Evolutionary conservation across 2,797 vertebrate species (phyloP).

Genomic region (Stomatorhinus walkeri): DNA sequence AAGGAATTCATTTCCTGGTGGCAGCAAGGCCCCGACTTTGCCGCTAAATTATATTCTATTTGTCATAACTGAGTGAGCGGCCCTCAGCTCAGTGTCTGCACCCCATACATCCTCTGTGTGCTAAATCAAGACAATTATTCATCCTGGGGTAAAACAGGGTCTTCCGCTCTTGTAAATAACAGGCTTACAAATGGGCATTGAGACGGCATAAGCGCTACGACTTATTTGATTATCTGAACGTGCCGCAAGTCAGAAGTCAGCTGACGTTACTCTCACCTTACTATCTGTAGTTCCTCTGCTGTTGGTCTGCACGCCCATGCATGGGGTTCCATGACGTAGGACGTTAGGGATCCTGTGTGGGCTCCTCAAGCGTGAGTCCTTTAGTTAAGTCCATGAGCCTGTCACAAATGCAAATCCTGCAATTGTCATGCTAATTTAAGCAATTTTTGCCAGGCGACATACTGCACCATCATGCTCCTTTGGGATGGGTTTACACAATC

Average conservation of each 20-base stretch:
- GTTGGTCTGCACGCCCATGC: background rate
- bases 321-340: background rate
- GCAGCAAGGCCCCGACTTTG: background rate
- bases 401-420: background rate
- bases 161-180: background rate
- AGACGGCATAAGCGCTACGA: background rate
- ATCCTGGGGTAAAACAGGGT: background rate
- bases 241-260: background rate
- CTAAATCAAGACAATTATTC: background rate
- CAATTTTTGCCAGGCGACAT: background rate
- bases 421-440: constrained; percentile 7
- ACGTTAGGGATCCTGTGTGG: background rate
- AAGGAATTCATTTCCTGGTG: constrained; percentile 7
- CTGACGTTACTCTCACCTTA: background rate
- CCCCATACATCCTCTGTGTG: background rate
- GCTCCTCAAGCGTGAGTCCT: background rate
- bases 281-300: background rate
- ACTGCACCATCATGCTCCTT: background rate
- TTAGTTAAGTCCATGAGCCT: background rate
- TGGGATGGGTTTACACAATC: background rate
- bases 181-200: background rate
- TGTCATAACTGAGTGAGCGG: constrained; percentile 10
- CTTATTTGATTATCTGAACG: background rate
- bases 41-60: background rate
- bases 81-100: background rate